A percentile compares a stretch with the other conserved stretches of the same genome.
Evolutionary conservation across 2,888 invertebrate genomes (phyloP).

Genomic region (Apodemia duryi): DNA sequence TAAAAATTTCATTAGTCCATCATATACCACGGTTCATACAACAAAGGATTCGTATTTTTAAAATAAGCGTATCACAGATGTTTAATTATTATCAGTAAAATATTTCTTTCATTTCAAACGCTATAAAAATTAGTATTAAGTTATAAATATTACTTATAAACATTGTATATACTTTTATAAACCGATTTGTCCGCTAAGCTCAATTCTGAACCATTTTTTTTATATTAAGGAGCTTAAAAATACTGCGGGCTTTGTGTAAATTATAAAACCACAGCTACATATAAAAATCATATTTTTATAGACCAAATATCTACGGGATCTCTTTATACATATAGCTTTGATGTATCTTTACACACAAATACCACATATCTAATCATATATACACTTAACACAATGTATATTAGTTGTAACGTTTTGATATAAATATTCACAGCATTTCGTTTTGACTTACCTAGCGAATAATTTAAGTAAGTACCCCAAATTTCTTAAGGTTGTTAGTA

Average conservation of each 20-base stretch:
- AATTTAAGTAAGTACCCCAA: constrained; percentile 54
- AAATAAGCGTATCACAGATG: too few species aligned
- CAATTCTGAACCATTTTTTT: constrained; percentile 18
- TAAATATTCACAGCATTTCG: constrained; percentile 71
- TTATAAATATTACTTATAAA: constrained; percentile 4
- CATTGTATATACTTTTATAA: not conserved
- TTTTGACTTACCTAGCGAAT: constrained; percentile 66
- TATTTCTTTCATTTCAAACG: too few species aligned
- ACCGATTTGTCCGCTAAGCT: constrained; percentile 4
- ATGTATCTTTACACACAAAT: constrained; percentile 61
- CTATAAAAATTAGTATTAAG: not conserved
- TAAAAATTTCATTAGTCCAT: too few species aligned
- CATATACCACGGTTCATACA: too few species aligned
- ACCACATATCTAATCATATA: constrained; percentile 73
- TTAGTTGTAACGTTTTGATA: constrained; percentile 76
- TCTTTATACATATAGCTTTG: constrained; percentile 54
- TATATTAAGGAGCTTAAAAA: constrained; percentile 41
- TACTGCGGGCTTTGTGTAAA: constrained; percentile 42
- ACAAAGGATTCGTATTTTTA: too few species aligned
- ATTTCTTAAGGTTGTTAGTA: constrained; percentile 66
- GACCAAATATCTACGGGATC: constrained; percentile 50
- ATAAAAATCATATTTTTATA: constrained; percentile 69
- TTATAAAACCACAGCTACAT: constrained; percentile 38
- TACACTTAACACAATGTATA: constrained; percentile 61
- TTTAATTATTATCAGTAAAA: too few species aligned